Evolutionary conservation across 2,797 vertebrate genomes (phyloP).

Genomic region (Cuniculus paca): DNA sequence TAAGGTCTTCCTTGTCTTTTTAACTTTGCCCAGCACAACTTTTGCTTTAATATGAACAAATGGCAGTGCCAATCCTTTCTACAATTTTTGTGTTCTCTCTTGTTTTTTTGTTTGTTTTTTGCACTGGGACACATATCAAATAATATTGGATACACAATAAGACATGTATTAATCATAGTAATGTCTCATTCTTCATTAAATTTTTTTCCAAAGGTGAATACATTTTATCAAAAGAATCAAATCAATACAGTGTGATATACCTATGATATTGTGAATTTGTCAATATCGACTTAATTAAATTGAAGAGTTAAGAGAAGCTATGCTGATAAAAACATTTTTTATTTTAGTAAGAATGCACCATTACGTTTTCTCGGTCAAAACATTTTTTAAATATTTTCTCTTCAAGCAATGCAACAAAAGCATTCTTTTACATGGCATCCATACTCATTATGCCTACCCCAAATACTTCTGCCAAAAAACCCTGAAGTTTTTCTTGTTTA

Average conservation of each 20-base stretch:
- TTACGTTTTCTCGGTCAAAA: neutral
- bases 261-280: neutral
- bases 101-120: neutral
- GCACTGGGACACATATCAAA: neutral
- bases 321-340: neutral
- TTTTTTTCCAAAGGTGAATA: neutral
- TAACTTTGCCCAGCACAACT: neutral
- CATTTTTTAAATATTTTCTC: neutral
- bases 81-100: neutral
- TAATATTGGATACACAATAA: neutral
- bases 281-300: neutral
- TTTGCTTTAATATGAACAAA: neutral
- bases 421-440: neutral
- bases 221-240: neutral
- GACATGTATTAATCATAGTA: neutral
- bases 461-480: neutral
- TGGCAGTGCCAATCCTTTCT: neutral
- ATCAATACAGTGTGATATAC: neutral
- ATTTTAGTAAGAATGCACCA: neutral
- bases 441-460: neutral
- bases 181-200: neutral
- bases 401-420: neutral
- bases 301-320: neutral
- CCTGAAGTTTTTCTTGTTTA: neutral
- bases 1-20: neutral